Base-by-base conservation (phyloP, 1,140 invertebrate species). In the Stenopsyche tienmushanensis region DNA sequence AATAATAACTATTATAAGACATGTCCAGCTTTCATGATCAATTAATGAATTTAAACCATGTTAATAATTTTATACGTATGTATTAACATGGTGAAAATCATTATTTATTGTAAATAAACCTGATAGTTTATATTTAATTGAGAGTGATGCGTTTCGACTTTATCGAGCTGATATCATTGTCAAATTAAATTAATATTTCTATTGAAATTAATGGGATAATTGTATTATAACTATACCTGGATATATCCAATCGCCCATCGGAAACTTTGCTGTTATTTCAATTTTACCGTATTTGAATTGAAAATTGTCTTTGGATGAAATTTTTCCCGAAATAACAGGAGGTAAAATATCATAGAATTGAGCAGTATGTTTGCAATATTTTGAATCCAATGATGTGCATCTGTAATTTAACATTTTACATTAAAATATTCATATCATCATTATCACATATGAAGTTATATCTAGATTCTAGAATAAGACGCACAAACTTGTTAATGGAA, bases 191-290 rank as follows among this genome's bases (percentile, higher is more conserved):
- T 49, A 49, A 9, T 49, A 9, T 49, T 7, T 9, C 7, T 49
- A 49, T n/a, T n/a, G n/a, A n/a, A n/a, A n/a, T n/a, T n/a, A n/a
- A n/a, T n/a, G n/a, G 8, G 21, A 18, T 13, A 3, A 25, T 53
- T 3, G 7, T 1, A 13, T 1, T n/a, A 10, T 57, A 18, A 29
- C 23, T 13, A 23, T 76, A 86, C 88, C 85, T 75, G 90, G 90
- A 83, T 88, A 88, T 1, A 92, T 68, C 90, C 90, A 93, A 75
- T 90, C 88, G 42, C 90, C 90, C 68, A 79, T 77, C 0, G 91
- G 90, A 71, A 92, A 75, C 74, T 89, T 91, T 0, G 90, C 90
- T 7, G 83, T 79, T 2, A 92, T 80, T 73, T 92, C 90, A 13
- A 92, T 81, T 72, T 81, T 83, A 10, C 90, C 90, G 70, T 88